Evolutionary conservation across 2,797 vertebrate genomes (phyloP).

Genomic region (Todus mexicanus): DNA sequence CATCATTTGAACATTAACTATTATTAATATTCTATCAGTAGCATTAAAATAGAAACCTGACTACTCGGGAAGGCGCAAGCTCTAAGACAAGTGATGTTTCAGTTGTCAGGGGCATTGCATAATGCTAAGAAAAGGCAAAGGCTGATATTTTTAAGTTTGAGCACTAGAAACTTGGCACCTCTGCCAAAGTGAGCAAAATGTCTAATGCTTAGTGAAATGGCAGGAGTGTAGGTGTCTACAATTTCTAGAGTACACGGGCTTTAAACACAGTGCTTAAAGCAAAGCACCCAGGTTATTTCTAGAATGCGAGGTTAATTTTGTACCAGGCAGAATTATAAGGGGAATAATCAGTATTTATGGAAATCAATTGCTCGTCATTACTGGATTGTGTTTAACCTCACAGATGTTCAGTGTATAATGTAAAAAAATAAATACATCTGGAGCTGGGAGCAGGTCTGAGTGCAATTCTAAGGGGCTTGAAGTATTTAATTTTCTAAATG

Average conservation of each 20-base stretch:
- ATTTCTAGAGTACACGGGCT: neutral
- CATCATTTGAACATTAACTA: neutral
- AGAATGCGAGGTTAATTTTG: neutral
- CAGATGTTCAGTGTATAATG: neutral
- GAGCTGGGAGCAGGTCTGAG: neutral
- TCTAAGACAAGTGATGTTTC: neutral
- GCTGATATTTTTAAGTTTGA: neutral
- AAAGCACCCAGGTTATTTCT: neutral
- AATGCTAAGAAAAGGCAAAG: neutral
- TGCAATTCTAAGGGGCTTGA: neutral
- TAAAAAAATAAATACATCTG: neutral
- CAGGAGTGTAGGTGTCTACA: neutral
- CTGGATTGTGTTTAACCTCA: neutral
- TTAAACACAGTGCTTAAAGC: neutral
- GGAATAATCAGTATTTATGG: neutral
- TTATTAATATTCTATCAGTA: slow-evolving; percentile 14
- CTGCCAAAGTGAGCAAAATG: neutral
- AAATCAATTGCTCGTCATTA: neutral
- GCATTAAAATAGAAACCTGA: neutral
- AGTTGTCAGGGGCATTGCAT: neutral
- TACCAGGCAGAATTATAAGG: neutral
- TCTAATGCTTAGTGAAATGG: neutral
- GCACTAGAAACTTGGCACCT: neutral
- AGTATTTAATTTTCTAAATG: neutral
- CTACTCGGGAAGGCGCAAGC: neutral